Percentiles rank a stretch among this genome's conserved stretches.
These are phyloP conservation scores for Drosophila teissieri DNA, from an alignment of 1,140 invertebrate genomes.

Conservation along the genomic window DNA sequence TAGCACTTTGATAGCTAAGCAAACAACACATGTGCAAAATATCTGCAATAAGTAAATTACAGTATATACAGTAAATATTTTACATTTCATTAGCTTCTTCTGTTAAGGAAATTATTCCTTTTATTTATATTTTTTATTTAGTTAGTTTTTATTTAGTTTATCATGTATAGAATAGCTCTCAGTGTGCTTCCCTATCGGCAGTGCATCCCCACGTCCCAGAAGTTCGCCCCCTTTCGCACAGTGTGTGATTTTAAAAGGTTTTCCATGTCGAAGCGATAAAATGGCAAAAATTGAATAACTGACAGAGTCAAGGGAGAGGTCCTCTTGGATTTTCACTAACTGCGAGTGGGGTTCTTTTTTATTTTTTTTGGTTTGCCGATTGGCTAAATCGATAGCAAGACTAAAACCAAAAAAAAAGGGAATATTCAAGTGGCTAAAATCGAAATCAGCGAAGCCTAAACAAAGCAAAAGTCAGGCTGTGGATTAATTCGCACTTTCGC, in stretches of 20 bases:
- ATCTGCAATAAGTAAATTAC: too few species aligned
- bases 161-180: too few species aligned
- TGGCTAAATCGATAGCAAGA: conserved; percentile 45
- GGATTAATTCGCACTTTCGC: conserved; percentile 74
- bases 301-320: conserved; percentile 40
- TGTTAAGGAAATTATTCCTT: too few species aligned
- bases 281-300: conserved; percentile 76
- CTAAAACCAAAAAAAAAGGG: too few species aligned
- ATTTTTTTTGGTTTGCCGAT: conserved; percentile 18
- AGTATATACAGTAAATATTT: too few species aligned
- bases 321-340: conserved; percentile 10
- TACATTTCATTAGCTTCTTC: too few species aligned
- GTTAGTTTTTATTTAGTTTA: too few species aligned
- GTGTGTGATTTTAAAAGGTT: conserved; percentile 73
- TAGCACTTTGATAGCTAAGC: too few species aligned
- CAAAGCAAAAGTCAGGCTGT: conserved; percentile 35
- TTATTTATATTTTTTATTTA: too few species aligned
- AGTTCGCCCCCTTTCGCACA: conserved; percentile 13
- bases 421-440: conserved; percentile 7
- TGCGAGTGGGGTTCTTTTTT: background rate
- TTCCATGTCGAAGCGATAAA: conserved; percentile 73
- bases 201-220: background rate
- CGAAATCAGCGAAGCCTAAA: conserved; percentile 73
- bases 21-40: too few species aligned
- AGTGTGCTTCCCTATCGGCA: background rate